Evolutionary conservation across 2,797 vertebrate species (phyloP).

Genomic region (Oophaga sylvatica): DNA sequence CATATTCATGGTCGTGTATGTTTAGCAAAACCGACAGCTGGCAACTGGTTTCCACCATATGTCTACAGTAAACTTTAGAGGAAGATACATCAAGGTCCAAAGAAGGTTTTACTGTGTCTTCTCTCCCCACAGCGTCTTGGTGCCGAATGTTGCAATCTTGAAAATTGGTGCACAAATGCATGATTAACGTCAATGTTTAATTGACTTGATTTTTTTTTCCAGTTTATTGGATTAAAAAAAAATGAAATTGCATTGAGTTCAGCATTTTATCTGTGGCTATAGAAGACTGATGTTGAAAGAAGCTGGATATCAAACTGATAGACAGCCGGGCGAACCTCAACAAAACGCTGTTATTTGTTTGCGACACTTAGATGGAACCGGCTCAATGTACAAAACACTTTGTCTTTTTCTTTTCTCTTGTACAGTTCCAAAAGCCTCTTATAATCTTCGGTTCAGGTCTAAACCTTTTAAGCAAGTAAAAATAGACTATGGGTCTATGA

Average conservation of each 20-base stretch:
- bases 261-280: constrained; percentile 12
- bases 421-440: constrained; percentile 43
- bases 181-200: neutral
- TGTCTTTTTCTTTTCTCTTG: constrained; percentile 28
- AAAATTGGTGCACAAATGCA: neutral
- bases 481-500: constrained; percentile 57
- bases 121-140: neutral
- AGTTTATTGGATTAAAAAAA: neutral
- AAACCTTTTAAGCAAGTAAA: constrained; percentile 56
- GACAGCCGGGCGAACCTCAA: neutral
- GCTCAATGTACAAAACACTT: constrained; percentile 14
- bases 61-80: neutral
- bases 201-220: neutral
- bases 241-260: neutral
- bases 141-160: neutral
- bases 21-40: neutral
- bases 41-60: neutral
- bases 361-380: constrained; percentile 15
- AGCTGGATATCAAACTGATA: constrained; percentile 17
- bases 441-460: constrained; percentile 49
- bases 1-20: neutral
- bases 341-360: constrained; percentile 18
- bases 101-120: neutral
- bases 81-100: neutral
- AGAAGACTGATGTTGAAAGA: constrained; percentile 15